Conservation (phyloP, 1,140 invertebrate genomes). For the Drosophila sucinea region DNA sequence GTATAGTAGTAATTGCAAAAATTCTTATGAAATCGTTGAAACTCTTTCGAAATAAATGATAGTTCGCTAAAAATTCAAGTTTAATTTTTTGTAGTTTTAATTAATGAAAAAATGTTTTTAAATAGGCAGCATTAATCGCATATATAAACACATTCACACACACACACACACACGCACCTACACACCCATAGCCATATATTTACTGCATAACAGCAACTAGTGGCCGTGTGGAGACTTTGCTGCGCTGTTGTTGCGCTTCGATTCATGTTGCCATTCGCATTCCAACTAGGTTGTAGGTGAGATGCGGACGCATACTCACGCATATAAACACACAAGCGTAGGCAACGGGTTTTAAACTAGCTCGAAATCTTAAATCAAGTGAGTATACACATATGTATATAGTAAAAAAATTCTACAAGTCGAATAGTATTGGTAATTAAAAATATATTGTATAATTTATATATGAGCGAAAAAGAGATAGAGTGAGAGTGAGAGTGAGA, state of each 20-base stretch:
- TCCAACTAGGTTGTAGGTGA: slow-evolving; percentile 26
- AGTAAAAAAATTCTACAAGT: neutral
- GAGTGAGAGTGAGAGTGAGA: no score
- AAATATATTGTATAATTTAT: no score
- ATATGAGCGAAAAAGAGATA: no score
- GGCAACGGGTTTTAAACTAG: no score
- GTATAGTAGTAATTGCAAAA: neutral
- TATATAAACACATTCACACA: slow-evolving; percentile 29
- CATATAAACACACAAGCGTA: slow-evolving; percentile 5
- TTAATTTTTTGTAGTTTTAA: neutral
- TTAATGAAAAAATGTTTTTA: neutral
- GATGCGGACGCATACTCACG: slow-evolving; percentile 19
- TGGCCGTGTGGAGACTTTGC: slow-evolving; percentile 58
- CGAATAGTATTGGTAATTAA: neutral
- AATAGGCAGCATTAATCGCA: neutral
- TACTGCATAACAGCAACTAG: slow-evolving; percentile 76
- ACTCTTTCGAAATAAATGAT: neutral
- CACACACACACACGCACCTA: slow-evolving; percentile 7
- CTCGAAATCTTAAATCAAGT: neutral
- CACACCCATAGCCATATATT: slow-evolving; percentile 4
- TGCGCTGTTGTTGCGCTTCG: slow-evolving; percentile 41
- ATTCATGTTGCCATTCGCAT: slow-evolving; percentile 45
- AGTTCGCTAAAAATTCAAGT: neutral
- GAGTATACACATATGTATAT: neutral
- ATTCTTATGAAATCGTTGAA: neutral